Percentiles rank a stretch among this genome's conserved stretches.
These are phyloP conservation scores for Phalera bucephala DNA, from an alignment of 2,888 invertebrate species.

Conservation along the genomic window DNA sequence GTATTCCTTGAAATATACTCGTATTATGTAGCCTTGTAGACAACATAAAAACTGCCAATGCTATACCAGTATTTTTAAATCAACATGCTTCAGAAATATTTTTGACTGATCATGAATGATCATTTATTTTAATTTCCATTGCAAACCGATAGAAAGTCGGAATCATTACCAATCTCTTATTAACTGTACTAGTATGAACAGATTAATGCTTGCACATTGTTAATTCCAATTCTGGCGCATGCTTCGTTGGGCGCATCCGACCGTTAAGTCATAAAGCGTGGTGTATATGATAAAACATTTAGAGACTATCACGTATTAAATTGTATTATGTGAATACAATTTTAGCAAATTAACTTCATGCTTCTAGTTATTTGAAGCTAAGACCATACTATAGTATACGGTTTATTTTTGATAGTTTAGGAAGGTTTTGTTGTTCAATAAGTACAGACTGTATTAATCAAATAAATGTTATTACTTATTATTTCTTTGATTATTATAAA, in stretches of 20 bases:
- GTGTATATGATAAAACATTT: slow-evolving; percentile 5
- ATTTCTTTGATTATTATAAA: too few relatives aligned
- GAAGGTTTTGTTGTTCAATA: too few relatives aligned
- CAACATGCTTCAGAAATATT: too few relatives aligned
- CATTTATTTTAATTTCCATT: background rate
- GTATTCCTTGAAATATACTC: too few relatives aligned
- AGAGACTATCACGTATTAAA: too few relatives aligned
- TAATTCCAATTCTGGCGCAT: slow-evolving; percentile 25
- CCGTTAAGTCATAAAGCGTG: slow-evolving; percentile 22
- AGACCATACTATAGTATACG: background rate
- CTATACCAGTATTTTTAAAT: too few relatives aligned
- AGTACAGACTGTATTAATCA: too few relatives aligned
- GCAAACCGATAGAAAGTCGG: slow-evolving; percentile 24
- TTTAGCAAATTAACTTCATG: background rate
- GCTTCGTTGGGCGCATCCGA: slow-evolving; percentile 21
- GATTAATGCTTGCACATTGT: slow-evolving; percentile 20
- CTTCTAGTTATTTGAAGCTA: too few relatives aligned
- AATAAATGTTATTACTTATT: too few relatives aligned
- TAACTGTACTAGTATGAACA: slow-evolving; percentile 19
- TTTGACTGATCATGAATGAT: background rate
- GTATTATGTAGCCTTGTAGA: too few relatives aligned
- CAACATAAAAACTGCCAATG: too few relatives aligned
- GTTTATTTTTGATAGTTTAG: background rate
- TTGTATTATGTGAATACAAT: too few relatives aligned
- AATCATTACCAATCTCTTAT: slow-evolving; percentile 16